Conservation (phyloP, 1,140 invertebrate species). For the Ectropis grisescens region DNA sequence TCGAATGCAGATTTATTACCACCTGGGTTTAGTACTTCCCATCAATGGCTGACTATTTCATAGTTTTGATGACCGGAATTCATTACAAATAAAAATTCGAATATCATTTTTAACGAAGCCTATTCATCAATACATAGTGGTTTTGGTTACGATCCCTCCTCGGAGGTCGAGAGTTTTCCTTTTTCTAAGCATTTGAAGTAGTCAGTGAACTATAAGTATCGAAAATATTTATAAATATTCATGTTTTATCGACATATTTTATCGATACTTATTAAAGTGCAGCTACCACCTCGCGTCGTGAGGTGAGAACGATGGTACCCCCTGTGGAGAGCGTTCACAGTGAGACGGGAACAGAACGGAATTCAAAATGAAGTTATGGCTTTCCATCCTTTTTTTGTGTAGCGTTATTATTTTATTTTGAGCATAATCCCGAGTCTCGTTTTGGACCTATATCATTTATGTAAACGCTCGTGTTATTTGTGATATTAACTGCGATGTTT, state of each 20-base stretch:
- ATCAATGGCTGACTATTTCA: constrained; percentile 25
- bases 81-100: too few species aligned
- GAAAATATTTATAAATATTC: constrained; percentile 63
- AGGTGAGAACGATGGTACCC: constrained; percentile 67
- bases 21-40: constrained; percentile 25
- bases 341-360: constrained; percentile 56
- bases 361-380: constrained; percentile 66
- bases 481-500: too few species aligned
- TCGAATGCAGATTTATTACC: constrained; percentile 33
- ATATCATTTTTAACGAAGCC: too few species aligned
- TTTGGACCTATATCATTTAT: too few species aligned
- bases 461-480: too few species aligned
- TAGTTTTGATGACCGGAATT: constrained; percentile 23
- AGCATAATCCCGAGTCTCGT: constrained; percentile 20
- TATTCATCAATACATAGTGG: too few species aligned
- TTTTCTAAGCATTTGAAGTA: constrained; percentile 7
- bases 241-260: constrained; percentile 65
- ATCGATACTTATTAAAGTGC: constrained; percentile 67
- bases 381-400: constrained; percentile 46
- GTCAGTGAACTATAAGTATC: constrained; percentile 39
- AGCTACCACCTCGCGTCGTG: constrained; percentile 65
- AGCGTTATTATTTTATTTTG: constrained; percentile 49
- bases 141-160: too few species aligned
- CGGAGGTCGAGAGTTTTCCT: constrained; percentile 2
- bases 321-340: constrained; percentile 55